Conservation (phyloP, 2,797 vertebrate genomes). For the Macrochelys suwanniensis region DNA sequence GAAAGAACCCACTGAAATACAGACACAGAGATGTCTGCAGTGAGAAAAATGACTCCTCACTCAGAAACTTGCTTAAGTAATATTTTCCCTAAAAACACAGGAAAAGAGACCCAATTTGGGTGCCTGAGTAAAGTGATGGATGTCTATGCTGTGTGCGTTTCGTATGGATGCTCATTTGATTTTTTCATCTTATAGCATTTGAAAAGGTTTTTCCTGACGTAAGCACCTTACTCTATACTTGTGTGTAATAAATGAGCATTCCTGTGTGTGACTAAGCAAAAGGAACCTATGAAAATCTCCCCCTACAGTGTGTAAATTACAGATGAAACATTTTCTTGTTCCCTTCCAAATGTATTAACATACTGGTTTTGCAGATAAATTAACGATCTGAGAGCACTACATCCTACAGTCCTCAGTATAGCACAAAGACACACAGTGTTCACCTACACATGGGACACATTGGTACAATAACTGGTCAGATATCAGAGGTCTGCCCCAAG, state of each 20-base stretch:
- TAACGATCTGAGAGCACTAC: accelerated
- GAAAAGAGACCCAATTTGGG: background rate
- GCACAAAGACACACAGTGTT: background rate
- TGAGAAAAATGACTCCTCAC: background rate
- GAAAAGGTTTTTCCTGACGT: background rate
- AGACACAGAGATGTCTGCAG: background rate
- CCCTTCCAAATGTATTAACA: background rate
- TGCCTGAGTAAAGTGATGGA: background rate
- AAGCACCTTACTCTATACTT: background rate
- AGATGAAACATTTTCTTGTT: background rate
- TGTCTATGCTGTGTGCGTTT: background rate
- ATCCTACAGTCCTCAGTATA: accelerated
- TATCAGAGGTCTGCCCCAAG: background rate
- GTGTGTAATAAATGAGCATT: background rate
- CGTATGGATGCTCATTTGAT: background rate
- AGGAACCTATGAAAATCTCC: background rate
- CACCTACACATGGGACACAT: accelerated
- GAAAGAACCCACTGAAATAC: background rate
- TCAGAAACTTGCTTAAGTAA: background rate
- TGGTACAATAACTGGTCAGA: accelerated
- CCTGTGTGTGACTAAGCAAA: background rate
- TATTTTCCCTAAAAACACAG: background rate
- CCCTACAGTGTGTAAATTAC: background rate
- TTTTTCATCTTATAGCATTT: background rate
- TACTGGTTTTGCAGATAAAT: background rate